Conservation (phyloP, 1,140 invertebrate genomes). For the Heliothis subflexa region DNA sequence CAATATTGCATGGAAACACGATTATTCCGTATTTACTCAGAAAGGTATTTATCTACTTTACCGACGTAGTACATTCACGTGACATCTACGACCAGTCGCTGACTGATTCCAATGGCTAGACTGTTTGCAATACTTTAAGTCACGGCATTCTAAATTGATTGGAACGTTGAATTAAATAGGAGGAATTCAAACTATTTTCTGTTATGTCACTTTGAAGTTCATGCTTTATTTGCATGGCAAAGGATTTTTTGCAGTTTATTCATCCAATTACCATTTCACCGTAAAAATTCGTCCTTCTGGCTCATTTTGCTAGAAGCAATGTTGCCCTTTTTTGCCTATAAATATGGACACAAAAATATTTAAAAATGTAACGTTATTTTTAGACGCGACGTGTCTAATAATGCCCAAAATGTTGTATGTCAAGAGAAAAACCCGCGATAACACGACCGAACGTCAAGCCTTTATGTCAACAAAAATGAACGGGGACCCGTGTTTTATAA, state of each 20-base stretch:
- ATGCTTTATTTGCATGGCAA: not conserved
- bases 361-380: slow-evolving; percentile 23
- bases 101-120: slow-evolving; percentile 31
- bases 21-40: slow-evolving; percentile 20
- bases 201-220: not conserved
- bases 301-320: slow-evolving; percentile 7
- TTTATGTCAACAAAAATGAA: slow-evolving; percentile 39
- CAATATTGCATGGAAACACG: not conserved
- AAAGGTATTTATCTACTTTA: slow-evolving; percentile 21
- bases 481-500: slow-evolving; percentile 26
- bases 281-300: slow-evolving; percentile 8
- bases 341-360: not conserved
- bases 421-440: slow-evolving; percentile 21
- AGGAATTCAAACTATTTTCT: not conserved
- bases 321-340: slow-evolving; percentile 16
- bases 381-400: slow-evolving; percentile 9
- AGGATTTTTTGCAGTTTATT: not conserved
- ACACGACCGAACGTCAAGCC: slow-evolving; percentile 16
- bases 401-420: slow-evolving; percentile 23
- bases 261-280: not conserved
- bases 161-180: slow-evolving; percentile 27
- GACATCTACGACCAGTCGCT: not conserved
- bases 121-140: slow-evolving; percentile 10
- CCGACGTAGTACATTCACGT: slow-evolving; percentile 1
- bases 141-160: slow-evolving; percentile 41